These are phyloP conservation scores for Origma solitaria DNA, from an alignment of 2,113 vertebrate genomes.

Conservation along the genomic window DNA sequence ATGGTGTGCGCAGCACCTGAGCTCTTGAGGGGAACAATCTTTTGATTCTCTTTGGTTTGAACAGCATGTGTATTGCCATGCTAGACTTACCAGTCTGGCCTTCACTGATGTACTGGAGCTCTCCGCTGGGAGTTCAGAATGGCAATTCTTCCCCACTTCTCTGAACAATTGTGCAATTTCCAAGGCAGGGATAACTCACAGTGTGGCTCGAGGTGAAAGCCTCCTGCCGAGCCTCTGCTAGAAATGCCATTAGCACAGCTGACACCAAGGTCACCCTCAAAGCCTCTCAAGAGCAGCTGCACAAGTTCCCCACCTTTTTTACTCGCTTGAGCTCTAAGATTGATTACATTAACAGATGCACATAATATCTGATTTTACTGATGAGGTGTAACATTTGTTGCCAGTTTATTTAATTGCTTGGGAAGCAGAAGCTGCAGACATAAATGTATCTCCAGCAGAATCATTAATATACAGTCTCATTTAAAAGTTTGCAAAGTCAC, in stretches of 20 bases:
- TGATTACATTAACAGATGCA: neutral
- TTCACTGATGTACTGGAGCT: neutral
- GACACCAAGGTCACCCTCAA: constrained; percentile 56
- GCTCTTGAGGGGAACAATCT: neutral
- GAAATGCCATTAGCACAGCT: constrained; percentile 41
- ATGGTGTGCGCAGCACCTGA: neutral
- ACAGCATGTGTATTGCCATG: neutral
- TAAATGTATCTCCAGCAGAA: neutral
- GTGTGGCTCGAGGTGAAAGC: constrained; percentile 18
- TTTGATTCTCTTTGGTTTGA: neutral
- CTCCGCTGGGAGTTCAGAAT: neutral
- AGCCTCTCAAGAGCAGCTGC: neutral
- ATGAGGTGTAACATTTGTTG: constrained; percentile 26
- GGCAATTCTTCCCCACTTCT: neutral
- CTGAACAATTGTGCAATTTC: constrained; percentile 18
- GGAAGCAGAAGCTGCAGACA: constrained; percentile 5
- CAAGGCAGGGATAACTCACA: constrained; percentile 32
- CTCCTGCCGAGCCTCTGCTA: neutral
- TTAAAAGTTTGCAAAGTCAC: neutral
- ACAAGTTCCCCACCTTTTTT: neutral
- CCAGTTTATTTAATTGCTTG: neutral
- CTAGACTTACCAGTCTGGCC: neutral
- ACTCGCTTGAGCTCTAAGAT: neutral
- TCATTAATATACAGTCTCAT: neutral
- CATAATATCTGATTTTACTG: constrained; percentile 10